Percentiles rank a stretch among this genome's conserved stretches.
Conservation (phyloP, 2,113 vertebrate genomes). For the Lycaon pictus region DNA sequence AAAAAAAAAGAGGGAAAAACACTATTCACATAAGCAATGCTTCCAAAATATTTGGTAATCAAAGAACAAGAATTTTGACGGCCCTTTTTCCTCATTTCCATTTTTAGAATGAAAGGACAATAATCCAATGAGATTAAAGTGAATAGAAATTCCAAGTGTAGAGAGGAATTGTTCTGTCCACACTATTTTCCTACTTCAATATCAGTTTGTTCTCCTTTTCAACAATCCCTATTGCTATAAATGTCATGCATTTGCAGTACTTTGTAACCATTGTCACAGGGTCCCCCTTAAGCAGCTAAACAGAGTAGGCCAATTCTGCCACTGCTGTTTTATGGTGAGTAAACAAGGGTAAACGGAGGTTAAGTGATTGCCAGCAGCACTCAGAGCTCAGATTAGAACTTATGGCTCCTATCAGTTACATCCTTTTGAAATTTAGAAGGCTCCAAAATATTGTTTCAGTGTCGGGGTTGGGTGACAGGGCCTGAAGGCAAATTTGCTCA, state of each 20-base stretch:
- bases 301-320: background rate
- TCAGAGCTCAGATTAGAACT: slow-evolving; percentile 48
- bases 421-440: slow-evolving; percentile 23
- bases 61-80: slow-evolving; percentile 40
- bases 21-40: slow-evolving; percentile 32
- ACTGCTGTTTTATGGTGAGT: slow-evolving; percentile 48
- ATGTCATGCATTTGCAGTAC: background rate
- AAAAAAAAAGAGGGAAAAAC: background rate
- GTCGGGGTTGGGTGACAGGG: background rate
- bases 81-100: background rate
- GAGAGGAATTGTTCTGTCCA: slow-evolving; percentile 23
- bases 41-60: slow-evolving; percentile 25
- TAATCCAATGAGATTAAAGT: slow-evolving; percentile 55
- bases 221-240: background rate
- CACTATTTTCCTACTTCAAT: slow-evolving; percentile 27
- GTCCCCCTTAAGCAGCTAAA: slow-evolving; percentile 54
- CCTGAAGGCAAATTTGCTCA: background rate
- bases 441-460: slow-evolving; percentile 57
- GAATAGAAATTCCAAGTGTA: slow-evolving; percentile 28
- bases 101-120: slow-evolving; percentile 41
- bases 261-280: background rate
- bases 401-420: slow-evolving; percentile 15
- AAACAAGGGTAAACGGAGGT: slow-evolving; percentile 58
- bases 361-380: slow-evolving; percentile 60
- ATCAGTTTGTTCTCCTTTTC: slow-evolving; percentile 42